A percentile compares a stretch with the other conserved stretches of the same genome.
These are phyloP conservation scores for Eumerus sabulonum DNA, from an alignment of 2,888 invertebrate genomes.

Conservation along the genomic window DNA sequence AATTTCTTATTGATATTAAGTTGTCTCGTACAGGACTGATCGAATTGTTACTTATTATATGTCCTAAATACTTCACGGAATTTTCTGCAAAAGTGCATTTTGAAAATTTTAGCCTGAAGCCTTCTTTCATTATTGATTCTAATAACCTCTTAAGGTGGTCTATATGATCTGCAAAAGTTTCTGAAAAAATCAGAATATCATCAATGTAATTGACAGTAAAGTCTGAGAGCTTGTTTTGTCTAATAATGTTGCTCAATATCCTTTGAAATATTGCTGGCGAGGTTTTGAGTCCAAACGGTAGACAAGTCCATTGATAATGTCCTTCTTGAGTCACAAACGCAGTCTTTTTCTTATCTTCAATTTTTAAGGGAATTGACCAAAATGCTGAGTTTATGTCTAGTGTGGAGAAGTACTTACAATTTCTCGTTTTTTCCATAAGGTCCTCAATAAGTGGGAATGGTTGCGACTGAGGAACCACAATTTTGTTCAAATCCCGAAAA, in stretches of 20 bases:
- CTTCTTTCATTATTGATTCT: constrained; percentile 35
- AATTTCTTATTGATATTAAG: constrained; percentile 56
- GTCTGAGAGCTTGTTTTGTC: constrained; percentile 61
- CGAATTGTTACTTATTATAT: constrained; percentile 61
- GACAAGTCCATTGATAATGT: constrained; percentile 53
- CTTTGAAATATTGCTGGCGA: constrained; percentile 63
- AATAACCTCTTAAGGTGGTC: constrained; percentile 1
- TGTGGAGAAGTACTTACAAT: constrained; percentile 6
- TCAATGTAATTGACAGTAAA: constrained; percentile 67
- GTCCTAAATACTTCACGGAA: constrained; percentile 56
- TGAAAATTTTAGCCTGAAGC: too few species aligned
- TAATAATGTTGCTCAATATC: constrained; percentile 64
- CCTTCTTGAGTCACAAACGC: too few species aligned
- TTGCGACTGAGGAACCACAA: too few species aligned
- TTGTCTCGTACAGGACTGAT: constrained; percentile 41
- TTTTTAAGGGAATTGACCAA: constrained; percentile 57
- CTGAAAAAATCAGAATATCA: constrained; percentile 65
- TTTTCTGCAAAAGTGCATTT: too few species aligned
- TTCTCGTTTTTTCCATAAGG: constrained; percentile 55
- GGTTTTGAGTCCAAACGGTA: constrained; percentile 58
- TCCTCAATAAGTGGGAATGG: constrained; percentile 65
- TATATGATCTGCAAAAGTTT: constrained; percentile 9
- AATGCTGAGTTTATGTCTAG: constrained; percentile 50
- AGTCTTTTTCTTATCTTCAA: constrained; percentile 59
- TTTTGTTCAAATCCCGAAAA: too few species aligned